phyloP scores from a whole-genome alignment of 2,888 invertebrate genomes.

The Arge pagana region DNA sequence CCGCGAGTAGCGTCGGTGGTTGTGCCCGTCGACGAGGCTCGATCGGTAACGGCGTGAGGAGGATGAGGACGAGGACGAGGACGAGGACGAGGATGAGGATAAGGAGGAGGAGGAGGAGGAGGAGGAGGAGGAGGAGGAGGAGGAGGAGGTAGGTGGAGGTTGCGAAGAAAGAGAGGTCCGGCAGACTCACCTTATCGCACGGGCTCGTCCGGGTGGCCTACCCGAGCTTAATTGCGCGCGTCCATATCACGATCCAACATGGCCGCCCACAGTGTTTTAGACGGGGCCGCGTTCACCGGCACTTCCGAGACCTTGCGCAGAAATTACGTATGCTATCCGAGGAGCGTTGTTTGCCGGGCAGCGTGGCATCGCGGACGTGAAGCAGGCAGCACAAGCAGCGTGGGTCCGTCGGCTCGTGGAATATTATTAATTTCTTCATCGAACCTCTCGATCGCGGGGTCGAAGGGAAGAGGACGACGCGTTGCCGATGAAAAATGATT shows the following conservation, averaged over 20 bases:
- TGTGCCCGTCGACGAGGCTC: slow-evolving; percentile 43
- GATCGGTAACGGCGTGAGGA: slow-evolving; percentile 29
- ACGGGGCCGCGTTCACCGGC: slow-evolving; percentile 18
- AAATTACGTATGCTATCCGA: too few relatives aligned
- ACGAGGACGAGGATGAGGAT: slow-evolving; percentile 19
- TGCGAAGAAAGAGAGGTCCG: slow-evolving; percentile 40
- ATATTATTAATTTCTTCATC: neutral
- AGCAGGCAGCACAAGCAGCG: neutral
- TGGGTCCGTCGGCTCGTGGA: neutral
- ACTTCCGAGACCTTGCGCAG: slow-evolving; percentile 12
- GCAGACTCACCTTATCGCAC: slow-evolving; percentile 54
- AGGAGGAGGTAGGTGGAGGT: slow-evolving; percentile 50
- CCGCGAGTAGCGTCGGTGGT: slow-evolving; percentile 14
- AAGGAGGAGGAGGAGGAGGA: slow-evolving; percentile 12
- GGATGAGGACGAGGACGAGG: slow-evolving; percentile 26
- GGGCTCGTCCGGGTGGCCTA: slow-evolving; percentile 57
- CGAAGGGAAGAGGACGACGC: neutral
- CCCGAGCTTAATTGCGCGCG: slow-evolving; percentile 57
- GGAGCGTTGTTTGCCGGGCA: too few relatives aligned
- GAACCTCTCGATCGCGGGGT: neutral
- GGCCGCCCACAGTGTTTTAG: slow-evolving; percentile 53
- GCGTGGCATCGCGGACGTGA: neutral
- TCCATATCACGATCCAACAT: slow-evolving; percentile 58
- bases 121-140: slow-evolving; percentile 33
- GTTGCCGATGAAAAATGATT: slow-evolving; percentile 39